Evolutionary conservation across 1,140 invertebrate species (phyloP), one percentile per base, ranked within the genome.

Genomic region (Drosophila burlai): DNA sequence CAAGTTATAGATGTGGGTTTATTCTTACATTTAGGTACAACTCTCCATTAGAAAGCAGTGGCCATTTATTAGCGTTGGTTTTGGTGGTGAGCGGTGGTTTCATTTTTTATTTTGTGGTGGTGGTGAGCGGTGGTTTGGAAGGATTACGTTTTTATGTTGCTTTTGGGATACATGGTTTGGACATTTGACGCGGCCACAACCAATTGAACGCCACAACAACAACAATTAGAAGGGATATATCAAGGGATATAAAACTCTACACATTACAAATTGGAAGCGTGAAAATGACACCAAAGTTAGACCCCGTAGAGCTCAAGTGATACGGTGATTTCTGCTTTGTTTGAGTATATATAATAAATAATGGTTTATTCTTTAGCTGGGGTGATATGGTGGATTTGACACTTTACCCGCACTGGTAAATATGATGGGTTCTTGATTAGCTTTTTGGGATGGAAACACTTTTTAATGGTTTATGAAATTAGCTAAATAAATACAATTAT

Each of bases 271-370:
- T 75, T 89, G 67, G 79, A 91, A 90, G 85, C 85, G 81, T 90
- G 86, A 90, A 85, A 90, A 90, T 90, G 85, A 90, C 85, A 90
- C 85, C 86, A 91, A 74, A 85, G 67, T 90, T 91, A 90, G 79
- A 85, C 72, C 81, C 82, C 85, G 81, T 85, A 85, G 85, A 90
- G 72, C 81, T 69, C 74, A 90, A 90, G 85, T 90, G 85, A 90
- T 90, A 90, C 85, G 85, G 85, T 90, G 85, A 90, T 76, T 45
- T 84, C 68, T 89, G 69, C 68, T 73, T 80, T 59, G 65, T 46
- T 72, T 62, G 18, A 55, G 58, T 81, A 60, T 63, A 76, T 52
- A 63, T 65, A 72, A 65, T 62, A 73, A 73, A 50, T 45, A 50
- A 59, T 72, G 68, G 50, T 72, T 75, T 63, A 13, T 59, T 75